Evolutionary conservation across 2,797 vertebrate genomes (phyloP), one percentile per base, ranked within the genome.

Genomic region (Hydrocynus forskahlii): DNA sequence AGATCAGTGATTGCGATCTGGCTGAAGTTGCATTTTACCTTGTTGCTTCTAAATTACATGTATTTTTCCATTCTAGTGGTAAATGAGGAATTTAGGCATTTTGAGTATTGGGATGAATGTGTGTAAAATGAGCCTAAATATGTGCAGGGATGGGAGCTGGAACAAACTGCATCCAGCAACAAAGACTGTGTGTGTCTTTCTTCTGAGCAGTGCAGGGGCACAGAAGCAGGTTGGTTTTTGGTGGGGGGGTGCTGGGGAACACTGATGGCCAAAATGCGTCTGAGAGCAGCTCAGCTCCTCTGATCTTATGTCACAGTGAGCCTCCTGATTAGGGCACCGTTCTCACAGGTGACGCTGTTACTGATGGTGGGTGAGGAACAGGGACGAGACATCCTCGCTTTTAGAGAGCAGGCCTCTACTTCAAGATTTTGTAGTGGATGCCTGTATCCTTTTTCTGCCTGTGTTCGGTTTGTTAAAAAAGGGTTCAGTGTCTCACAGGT

Each of bases 281-380:
- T 35, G 69, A 59, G 67, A 71, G 75, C 55, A 62, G 59, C 4
- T 55, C 69, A 52, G 35, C 43, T 73, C 50, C 80, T 82, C 48
- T 82, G 80, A 82, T 82, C 60, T 78, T 75, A 23, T 23, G 16
- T 74, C 78, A 74, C 62, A 7, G 2, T 82, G 48, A 73, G 62
- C 52, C 69, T 25, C 19, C 59, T 77, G 75, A 73, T 78, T 72
- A 72, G 48, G 48, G 38, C 55, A 62, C n/a, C 23, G 55, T 48
- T 59, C 68, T 43, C 75, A 81, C 66, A 69, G 71, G 80, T 75
- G 60, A 54, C 79, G 29, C 45, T 84, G 79, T 59, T 67, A 57
- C 79, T 81, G 74, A 77, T 73, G 55, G 48, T 59, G 54, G 78
- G 5, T 48, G 62, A 71, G 64, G 74, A 81, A 74, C 23, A 74